Evolutionary conservation across 2,888 invertebrate species (phyloP).

Genomic region (Microplitis manilae): DNA sequence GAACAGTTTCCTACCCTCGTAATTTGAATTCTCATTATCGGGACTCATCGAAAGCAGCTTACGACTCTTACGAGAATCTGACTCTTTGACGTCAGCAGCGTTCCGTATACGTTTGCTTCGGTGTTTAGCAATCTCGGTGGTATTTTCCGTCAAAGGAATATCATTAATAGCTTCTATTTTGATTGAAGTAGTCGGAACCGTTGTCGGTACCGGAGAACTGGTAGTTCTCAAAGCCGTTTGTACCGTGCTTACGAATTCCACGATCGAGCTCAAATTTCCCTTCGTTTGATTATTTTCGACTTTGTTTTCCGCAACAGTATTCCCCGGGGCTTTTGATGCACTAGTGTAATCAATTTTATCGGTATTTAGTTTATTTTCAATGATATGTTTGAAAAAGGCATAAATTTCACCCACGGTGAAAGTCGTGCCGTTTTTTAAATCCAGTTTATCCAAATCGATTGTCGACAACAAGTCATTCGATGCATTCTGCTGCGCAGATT

Average conservation of each 20-base stretch:
- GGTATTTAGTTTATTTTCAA: slow-evolving; percentile 66
- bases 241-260: no score
- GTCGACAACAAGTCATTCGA: slow-evolving; percentile 65
- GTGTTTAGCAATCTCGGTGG: slow-evolving; percentile 60
- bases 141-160: slow-evolving; percentile 59
- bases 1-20: slow-evolving; percentile 49
- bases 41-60: slow-evolving; percentile 61
- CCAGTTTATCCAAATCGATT: slow-evolving; percentile 66
- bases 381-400: slow-evolving; percentile 71
- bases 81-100: slow-evolving; percentile 55
- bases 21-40: background rate
- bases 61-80: slow-evolving; percentile 50
- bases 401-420: slow-evolving; percentile 69
- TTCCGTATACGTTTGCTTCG: slow-evolving; percentile 68
- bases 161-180: slow-evolving; percentile 61
- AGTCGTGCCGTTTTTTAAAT: slow-evolving; percentile 65
- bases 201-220: slow-evolving; percentile 24
- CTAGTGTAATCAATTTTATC: slow-evolving; percentile 31
- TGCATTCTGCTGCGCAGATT: slow-evolving; percentile 57
- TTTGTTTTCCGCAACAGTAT: slow-evolving; percentile 42
- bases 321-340: slow-evolving; percentile 39
- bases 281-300: slow-evolving; percentile 49
- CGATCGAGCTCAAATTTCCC: background rate
- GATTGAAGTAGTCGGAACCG: slow-evolving; percentile 46
- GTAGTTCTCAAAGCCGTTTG: background rate